Base-by-base conservation (phyloP, 1,140 invertebrate species). In the Choristoneura fumiferana region DNA sequence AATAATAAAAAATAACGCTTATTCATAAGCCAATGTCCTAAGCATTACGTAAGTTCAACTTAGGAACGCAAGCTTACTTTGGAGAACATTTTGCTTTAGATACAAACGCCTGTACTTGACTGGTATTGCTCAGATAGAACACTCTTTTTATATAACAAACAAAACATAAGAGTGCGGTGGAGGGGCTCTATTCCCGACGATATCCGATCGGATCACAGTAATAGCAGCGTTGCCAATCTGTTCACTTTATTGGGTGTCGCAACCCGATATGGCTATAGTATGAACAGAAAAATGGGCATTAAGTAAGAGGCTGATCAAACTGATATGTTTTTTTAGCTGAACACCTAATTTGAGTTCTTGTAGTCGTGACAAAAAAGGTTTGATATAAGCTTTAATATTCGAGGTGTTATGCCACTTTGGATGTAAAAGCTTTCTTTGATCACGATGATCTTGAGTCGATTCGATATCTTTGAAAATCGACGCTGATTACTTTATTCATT, bases 121-220 rank as follows among this genome's bases (percentile, higher is more conserved):
- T 87, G 85, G 66, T 84, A 74, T 76, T 63, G 62, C 69, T 78
- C 58, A 76, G 83, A 78, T 79, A 74, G 66, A 68, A 71, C 71
- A 76, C 69, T 81, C 81, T 86, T 88, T 87, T 84, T 88, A 88
- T 88, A 88, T 86, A 85, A 85, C 76, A 81, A 87, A 88, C 81
- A 84, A 86, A 88, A 84, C 75, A 81, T 81, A 83, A 79, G 71
- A 63, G 59, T 53, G 53, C 34, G 52, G 62, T 79, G 76, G 84
- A 71, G 85, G 82, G 83, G 70, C 69, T 65, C 71, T 84, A 78
- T 79, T 83, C 82, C 85, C 70, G 78, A 76, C 73, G 79, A 88
- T 81, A 88, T 85, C 78, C 75, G 81, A 85, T 83, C 82, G 73
- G 76, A 84, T 85, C 79, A 78, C 65, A 74, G 81, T 80, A 85